These are phyloP conservation scores for Plebejus anna DNA, from an alignment of 2,888 invertebrate genomes.

Conservation along the genomic window DNA sequence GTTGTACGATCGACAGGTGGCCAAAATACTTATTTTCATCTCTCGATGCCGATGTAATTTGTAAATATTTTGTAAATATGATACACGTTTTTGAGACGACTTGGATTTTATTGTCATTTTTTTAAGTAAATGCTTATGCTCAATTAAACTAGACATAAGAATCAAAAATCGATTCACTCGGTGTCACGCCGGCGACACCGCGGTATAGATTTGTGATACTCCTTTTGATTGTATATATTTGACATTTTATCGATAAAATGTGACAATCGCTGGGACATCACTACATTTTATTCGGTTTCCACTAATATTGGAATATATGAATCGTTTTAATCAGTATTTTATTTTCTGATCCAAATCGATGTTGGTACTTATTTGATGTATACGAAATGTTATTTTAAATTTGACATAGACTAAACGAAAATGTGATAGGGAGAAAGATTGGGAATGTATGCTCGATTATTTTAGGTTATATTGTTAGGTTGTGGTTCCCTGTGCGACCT, in stretches of 20 bases:
- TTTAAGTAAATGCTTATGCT: conserved; percentile 75
- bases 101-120: conserved; percentile 60
- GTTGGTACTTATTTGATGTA: conserved; percentile 70
- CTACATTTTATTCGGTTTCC: conserved; percentile 26
- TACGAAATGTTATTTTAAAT: conserved; percentile 64
- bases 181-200: conserved; percentile 39
- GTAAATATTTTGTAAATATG: conserved; percentile 77
- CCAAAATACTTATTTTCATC: conserved; percentile 63
- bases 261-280: conserved; percentile 38
- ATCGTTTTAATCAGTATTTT: conserved; percentile 27
- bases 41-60: conserved; percentile 56
- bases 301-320: conserved; percentile 15
- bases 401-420: conserved; percentile 53
- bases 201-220: conserved; percentile 43
- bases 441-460: conserved; percentile 36
- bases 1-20: conserved; percentile 53
- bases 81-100: conserved; percentile 59
- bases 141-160: conserved; percentile 72
- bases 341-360: conserved; percentile 37
- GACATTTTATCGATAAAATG: conserved; percentile 39
- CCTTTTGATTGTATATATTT: conserved; percentile 41
- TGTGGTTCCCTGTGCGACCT: conserved; percentile 62
- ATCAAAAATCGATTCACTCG: conserved; percentile 33
- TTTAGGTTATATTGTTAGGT: conserved; percentile 62
- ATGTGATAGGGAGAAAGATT: conserved; percentile 62